Evolutionary conservation across 2,797 vertebrate genomes (phyloP), one percentile per base, ranked within the genome.

Genomic region (Antennarius maculatus): DNA sequence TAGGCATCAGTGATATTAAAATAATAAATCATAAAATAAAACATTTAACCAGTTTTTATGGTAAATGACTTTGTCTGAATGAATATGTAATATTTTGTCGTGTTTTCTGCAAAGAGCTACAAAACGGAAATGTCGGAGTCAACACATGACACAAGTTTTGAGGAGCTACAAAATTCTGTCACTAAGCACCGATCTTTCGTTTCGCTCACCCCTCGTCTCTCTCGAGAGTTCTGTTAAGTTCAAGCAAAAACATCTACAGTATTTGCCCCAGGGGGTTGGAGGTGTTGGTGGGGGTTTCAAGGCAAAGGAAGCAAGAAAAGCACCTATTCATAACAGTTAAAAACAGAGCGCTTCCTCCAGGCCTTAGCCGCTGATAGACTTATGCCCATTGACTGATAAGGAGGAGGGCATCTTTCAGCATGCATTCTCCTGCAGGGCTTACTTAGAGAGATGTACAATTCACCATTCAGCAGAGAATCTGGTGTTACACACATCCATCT

Each of bases 321-420:
- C 76, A 90, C 71, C 86, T 88, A 91, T 94, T 93, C 91, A 92
- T 90, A 91, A 92, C 82, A 66, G 82, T 89, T 91, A 86, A 82
- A 85, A 88, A 84, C 79, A 79, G 67, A 66, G 81, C 62, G 54
- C 82, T 89, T 89, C 88, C 91, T 90, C 61, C 65, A 63, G 89
- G 91, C 86, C 78, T 70, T 42, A 75, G 71, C 59, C 16, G 88
- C 77, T 93, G 92, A 94, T 81, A 85, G 92, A 92, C 90, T 89
- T 92, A 87, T 71, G 75, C 70, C 77, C 82, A 89, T 79, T 90
- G 86, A 88, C 84, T 90, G 89, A 92, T 89, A 88, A 87, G 83
- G 80, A 80, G 86, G 84, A 83, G 88, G 86, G 74, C 80, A 82
- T 92, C 92, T 92, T 92, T 94, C 92, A 93, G 82, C 86, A 53